These are phyloP conservation scores for Papilio demoleus DNA, from an alignment of 2,888 invertebrate species.

Conservation along the genomic window DNA sequence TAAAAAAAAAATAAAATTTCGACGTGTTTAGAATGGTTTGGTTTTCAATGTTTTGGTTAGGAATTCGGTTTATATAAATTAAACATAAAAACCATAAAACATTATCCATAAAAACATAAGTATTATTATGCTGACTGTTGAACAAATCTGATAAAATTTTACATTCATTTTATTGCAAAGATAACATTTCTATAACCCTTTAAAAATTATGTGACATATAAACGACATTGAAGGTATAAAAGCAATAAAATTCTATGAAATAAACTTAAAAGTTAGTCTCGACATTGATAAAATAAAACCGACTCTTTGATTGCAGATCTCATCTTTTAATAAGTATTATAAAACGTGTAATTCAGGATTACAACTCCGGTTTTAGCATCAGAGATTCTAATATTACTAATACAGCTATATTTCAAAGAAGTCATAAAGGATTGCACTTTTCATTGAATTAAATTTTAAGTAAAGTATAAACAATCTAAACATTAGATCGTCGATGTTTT, in stretches of 20 bases:
- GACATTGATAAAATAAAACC: constrained; percentile 16
- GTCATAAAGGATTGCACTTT: not conserved
- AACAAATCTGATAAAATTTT: constrained; percentile 1
- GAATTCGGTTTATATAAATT: too few relatives aligned
- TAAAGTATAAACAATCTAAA: too few relatives aligned
- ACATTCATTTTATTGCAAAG: constrained; percentile 12
- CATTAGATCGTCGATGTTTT: too few relatives aligned
- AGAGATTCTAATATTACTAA: constrained; percentile 6
- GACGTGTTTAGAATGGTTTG: too few relatives aligned
- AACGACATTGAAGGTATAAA: constrained; percentile 20
- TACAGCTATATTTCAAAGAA: constrained; percentile 12
- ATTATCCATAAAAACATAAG: not conserved
- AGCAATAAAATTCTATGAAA: constrained; percentile 1
- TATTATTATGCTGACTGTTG: not conserved
- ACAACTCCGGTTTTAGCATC: constrained; percentile 4
- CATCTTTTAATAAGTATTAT: constrained; percentile 8
- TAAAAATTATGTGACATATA: constrained; percentile 19
- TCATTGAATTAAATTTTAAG: not conserved
- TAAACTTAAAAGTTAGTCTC: not conserved
- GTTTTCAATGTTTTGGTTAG: too few relatives aligned
- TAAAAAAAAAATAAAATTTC: too few relatives aligned
- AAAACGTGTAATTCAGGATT: constrained; percentile 15
- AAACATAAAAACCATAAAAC: too few relatives aligned
- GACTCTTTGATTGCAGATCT: constrained; percentile 7
- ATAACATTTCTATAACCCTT: constrained; percentile 1